Evolutionary conservation across 2,113 vertebrate genomes (phyloP), one percentile per base, ranked within the genome.

Genomic region (Tapirus terrestris): DNA sequence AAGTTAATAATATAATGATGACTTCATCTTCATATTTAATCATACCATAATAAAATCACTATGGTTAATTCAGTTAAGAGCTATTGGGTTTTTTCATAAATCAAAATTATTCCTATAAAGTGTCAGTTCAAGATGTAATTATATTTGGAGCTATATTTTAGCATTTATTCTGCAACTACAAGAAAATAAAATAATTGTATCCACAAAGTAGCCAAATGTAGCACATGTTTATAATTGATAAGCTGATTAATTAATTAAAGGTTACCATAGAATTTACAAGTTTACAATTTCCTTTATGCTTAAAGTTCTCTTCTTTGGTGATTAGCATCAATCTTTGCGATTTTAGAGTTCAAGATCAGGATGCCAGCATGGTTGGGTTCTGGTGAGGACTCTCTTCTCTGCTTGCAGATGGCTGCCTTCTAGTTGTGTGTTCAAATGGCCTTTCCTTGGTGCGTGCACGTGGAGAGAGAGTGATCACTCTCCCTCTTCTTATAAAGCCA

Each of bases 61-160:
- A 56, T 94, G 60, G 45, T 96, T 96, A 97, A 97, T 90, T 97
- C 6, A 0, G 33, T 80, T 92, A 93, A 88, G 81, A 92, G 86
- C 63, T 96, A 95, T 72, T 97, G 77, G 65, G 2, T 96, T 95
- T 96, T 91, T 68, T 98, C 86, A 90, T 88, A 93, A 96, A 95
- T 98, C 79, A 96, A 96, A 96, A 91, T 97, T 96, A 96, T 81
- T 97, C 97, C n/a, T 65, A 92, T 91, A 77, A 96, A 89, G 43
- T 97, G 21, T 72, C 85, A 96, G 53, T 87, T 94, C 67, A 88
- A 93, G 48, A 85, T 92, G 11, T 73, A 97, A 97, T 96, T 93
- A 92, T 94, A 18, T 93, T 87, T 85, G 20, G 18, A 96, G 80
- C 7, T 96, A 29, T 75, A 67, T 76, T 96, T 97, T 85, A 67